phyloP scores from a whole-genome alignment of 2,888 invertebrate species.

The Tethea ocularis region DNA sequence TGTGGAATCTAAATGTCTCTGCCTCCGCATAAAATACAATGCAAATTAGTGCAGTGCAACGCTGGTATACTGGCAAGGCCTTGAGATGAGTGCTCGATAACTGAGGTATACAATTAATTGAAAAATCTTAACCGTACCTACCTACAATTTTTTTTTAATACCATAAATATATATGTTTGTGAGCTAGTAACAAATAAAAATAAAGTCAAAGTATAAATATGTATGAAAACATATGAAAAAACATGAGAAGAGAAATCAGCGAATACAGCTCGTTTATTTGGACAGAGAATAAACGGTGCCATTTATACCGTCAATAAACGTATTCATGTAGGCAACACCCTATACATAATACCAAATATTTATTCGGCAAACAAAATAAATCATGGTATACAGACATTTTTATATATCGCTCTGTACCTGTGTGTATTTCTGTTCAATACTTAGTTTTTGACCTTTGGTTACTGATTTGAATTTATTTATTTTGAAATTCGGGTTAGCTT shows the following conservation, averaged over 20 bases:
- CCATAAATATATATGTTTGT: neutral
- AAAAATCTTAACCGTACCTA: no score
- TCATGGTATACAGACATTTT: conserved; percentile 37
- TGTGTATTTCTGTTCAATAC: conserved; percentile 28
- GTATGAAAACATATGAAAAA: conserved; percentile 7
- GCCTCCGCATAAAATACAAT: no score
- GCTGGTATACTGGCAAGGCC: no score
- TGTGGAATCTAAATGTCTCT: no score
- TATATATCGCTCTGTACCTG: conserved; percentile 38
- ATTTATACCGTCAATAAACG: conserved; percentile 8
- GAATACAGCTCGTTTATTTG: conserved; percentile 5
- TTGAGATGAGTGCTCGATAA: no score
- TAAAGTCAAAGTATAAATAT: conserved; percentile 4
- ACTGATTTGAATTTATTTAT: no score
- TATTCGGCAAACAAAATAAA: conserved; percentile 40
- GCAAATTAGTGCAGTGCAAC: no score
- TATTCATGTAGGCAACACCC: conserved; percentile 8
- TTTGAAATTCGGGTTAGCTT: no score
- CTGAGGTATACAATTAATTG: no score
- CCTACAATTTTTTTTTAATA: no score
- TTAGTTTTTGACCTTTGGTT: conserved; percentile 29
- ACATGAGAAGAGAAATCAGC: conserved; percentile 8
- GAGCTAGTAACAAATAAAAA: neutral
- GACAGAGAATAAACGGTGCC: conserved; percentile 8
- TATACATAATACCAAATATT: conserved; percentile 20